Conservation (phyloP, 2,888 invertebrate species). For the Drosophila phalerata region DNA sequence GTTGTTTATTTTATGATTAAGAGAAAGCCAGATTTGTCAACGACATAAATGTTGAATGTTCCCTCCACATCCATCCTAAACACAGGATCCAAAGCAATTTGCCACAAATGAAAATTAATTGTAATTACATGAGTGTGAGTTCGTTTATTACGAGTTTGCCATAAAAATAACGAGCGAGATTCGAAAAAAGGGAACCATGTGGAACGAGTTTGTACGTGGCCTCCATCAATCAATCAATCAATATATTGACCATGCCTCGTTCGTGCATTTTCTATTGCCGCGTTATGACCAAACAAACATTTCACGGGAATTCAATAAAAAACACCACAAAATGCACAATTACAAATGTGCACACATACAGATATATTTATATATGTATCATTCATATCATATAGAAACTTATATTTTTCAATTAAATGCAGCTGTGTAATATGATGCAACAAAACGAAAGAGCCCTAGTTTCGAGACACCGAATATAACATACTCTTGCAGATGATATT, state of each 20-base stretch:
- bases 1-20: conserved; percentile 64
- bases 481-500: neutral
- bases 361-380: conserved; percentile 9
- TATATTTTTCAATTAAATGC: conserved; percentile 52
- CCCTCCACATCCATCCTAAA: neutral
- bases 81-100: conserved; percentile 29
- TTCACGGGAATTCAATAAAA: conserved; percentile 66
- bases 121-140: conserved; percentile 60
- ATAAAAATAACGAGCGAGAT: conserved; percentile 42
- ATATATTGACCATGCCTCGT: conserved; percentile 46
- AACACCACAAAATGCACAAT: conserved; percentile 30
- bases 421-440: conserved; percentile 42
- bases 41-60: conserved; percentile 27
- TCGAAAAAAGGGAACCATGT: neutral
- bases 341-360: neutral
- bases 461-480: neutral
- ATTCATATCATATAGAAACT: conserved; percentile 10
- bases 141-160: conserved; percentile 50
- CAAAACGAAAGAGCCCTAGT: neutral
- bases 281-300: conserved; percentile 40
- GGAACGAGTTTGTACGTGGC: conserved; percentile 21
- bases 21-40: conserved; percentile 52
- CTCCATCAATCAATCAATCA: conserved; percentile 62
- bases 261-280: conserved; percentile 54
- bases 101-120: conserved; percentile 70